Conservation (phyloP, 2,797 vertebrate genomes). For the Zonotrichia albicollis region DNA sequence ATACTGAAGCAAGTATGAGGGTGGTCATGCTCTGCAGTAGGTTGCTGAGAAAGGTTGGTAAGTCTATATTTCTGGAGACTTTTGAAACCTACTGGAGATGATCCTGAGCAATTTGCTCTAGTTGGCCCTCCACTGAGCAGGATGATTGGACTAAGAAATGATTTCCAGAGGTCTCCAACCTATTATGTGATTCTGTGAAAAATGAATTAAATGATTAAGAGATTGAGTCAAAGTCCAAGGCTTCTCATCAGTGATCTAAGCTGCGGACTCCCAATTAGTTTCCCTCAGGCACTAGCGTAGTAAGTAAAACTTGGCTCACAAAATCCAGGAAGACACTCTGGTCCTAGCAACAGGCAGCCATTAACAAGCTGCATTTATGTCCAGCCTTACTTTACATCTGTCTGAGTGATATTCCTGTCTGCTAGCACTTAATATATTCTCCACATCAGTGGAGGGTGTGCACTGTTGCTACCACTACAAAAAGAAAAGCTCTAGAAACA, state of each 20-base stretch:
- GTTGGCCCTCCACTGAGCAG: not conserved
- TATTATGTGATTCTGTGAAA: not conserved
- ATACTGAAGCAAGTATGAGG: not conserved
- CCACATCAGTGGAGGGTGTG: rapidly evolving
- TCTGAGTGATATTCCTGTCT: not conserved
- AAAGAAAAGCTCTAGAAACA: not conserved
- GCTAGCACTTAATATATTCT: not conserved
- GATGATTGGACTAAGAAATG: not conserved
- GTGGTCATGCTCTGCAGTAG: not conserved
- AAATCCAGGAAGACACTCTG: not conserved
- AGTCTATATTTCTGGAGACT: not conserved
- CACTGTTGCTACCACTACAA: not conserved
- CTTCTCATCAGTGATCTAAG: not conserved
- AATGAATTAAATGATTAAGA: not conserved
- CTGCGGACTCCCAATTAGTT: not conserved
- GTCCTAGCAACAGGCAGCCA: not conserved
- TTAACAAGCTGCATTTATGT: not conserved
- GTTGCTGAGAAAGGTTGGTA: not conserved
- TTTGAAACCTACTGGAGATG: not conserved
- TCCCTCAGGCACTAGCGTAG: not conserved
- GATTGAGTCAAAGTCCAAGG: not conserved
- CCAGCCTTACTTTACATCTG: not conserved
- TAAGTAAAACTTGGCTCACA: not conserved
- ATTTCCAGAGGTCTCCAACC: not conserved
- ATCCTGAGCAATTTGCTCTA: not conserved